Evolutionary conservation across 2,797 vertebrate species (phyloP), one percentile per base, ranked within the genome.

Genomic region (Heterohyrax brucei): DNA sequence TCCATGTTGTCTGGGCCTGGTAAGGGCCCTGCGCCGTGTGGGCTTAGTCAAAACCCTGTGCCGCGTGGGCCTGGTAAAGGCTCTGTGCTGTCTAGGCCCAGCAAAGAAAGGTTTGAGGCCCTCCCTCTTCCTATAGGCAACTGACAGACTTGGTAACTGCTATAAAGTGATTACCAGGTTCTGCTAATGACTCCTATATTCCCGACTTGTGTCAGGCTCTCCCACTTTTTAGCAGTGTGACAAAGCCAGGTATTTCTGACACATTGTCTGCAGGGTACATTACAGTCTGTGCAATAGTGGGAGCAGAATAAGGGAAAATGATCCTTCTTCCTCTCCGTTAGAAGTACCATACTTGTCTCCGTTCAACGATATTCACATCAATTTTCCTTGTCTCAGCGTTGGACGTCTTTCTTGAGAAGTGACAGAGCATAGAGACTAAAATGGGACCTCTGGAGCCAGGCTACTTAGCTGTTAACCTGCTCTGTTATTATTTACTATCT

Each of bases 181-280:
- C 70, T 91, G 16, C 21, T 81, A 70, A 61, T 68, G 90, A 91
- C 18, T 39, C 39, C 50, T 77, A 7, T 61, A 62, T 62, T 91
- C n/a, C 16, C 73, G 56, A 81, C 64, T 78, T 95, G 53, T 62
- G 89, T 18, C 46, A 75, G 44, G 53, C 70, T 80, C 12, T 82
- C 4, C 64, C 21, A 66, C n/a, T 28, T 92, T 72, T 73, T 3
- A 91, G 64, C 81, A 56, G 48, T 44, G 59, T 83, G 66, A 94
- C 77, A 87, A 79, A 70, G 59, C 44, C 50, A 84, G 53, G n/a
- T 90, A 61, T 87, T 95, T 97, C 72, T 64, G 81, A 94, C 59
- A 89, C 64, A 89, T 46, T 90, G 33, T 83, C 77, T 90, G 39
- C 39, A 72, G 84, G 92, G 46, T 66, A 12, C 61, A 81, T 59